A percentile compares a stretch with the other conserved stretches of the same genome.
Evolutionary conservation across 2,797 vertebrate genomes (phyloP).

Genomic region (Mormyrops attenuatus): DNA sequence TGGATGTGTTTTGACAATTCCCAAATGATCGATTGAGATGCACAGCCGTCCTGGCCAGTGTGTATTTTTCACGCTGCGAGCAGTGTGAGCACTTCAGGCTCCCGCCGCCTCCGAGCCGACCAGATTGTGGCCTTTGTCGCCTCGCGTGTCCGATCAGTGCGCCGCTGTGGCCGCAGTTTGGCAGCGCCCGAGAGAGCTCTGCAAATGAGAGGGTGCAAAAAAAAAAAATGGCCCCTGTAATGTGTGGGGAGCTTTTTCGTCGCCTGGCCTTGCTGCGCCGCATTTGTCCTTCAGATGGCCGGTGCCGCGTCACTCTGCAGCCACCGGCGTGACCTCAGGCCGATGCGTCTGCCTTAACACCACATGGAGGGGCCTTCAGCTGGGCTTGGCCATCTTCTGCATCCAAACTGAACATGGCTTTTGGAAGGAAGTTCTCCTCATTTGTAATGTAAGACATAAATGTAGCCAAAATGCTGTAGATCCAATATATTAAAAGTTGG

Average conservation of each 20-base stretch:
- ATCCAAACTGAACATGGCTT: not conserved
- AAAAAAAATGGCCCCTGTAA: not conserved
- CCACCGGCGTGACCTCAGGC: not conserved
- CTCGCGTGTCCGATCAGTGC: not conserved
- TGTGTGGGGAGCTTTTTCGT: not conserved
- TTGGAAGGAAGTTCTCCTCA: not conserved
- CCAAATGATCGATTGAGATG: not conserved
- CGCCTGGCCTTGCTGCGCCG: not conserved
- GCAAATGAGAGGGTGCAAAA: slow-evolving; percentile 7
- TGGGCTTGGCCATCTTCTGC: not conserved
- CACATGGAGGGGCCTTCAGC: not conserved
- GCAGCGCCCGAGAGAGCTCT: not conserved
- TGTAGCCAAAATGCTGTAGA: not conserved
- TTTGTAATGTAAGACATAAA: not conserved
- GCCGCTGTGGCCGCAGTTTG: not conserved
- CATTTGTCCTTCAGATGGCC: not conserved
- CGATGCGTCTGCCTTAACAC: not conserved
- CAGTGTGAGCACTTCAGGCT: not conserved
- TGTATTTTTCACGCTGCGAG: not conserved
- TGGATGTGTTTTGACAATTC: not conserved
- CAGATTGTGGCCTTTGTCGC: not conserved
- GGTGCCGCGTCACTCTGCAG: not conserved
- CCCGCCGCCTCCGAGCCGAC: not conserved
- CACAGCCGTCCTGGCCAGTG: not conserved
- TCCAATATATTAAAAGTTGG: not conserved